These are phyloP conservation scores for Drosophila guanche DNA, from an alignment of 1,140 invertebrate genomes.

Conservation along the genomic window DNA sequence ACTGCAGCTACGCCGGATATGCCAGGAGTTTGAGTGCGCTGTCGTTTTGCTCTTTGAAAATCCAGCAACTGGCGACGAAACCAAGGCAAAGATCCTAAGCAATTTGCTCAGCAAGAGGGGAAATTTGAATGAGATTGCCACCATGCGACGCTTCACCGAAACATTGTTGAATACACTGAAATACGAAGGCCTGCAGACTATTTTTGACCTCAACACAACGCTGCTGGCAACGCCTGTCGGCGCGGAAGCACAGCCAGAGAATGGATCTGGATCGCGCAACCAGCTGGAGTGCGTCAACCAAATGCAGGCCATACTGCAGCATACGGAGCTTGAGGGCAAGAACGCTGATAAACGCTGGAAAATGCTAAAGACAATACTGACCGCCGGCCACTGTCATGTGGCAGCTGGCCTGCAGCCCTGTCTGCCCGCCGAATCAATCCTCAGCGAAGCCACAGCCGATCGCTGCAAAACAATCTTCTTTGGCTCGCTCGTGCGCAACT, in stretches of 20 bases:
- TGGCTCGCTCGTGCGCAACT: no score
- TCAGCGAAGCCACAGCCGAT: no score
- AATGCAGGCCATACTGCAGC: conserved; percentile 42
- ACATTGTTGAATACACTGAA: not conserved
- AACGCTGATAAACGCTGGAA: conserved; percentile 17
- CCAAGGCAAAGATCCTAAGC: conserved; percentile 35
- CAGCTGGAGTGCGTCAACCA: conserved; percentile 34
- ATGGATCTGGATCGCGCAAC: not conserved
- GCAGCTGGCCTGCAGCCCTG: conserved; percentile 2
- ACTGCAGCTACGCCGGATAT: conserved; percentile 24
- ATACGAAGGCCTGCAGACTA: not conserved
- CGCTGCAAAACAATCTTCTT: no score
- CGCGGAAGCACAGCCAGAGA: not conserved
- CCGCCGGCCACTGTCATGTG: conserved; percentile 32
- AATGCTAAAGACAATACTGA: not conserved
- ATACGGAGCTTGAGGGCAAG: conserved; percentile 6
- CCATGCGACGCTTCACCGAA: conserved; percentile 17
- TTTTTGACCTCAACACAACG: conserved; percentile 38
- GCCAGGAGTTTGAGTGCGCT: conserved; percentile 31
- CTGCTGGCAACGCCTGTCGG: conserved; percentile 5
- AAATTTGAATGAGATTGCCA: conserved; percentile 27
- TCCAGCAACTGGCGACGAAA: conserved; percentile 9
- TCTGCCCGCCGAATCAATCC: no score
- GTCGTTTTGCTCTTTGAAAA: conserved; percentile 35
- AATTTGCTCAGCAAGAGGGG: conserved; percentile 22